Conservation (phyloP, 2,797 vertebrate species). For the Antrozous pallidus region DNA sequence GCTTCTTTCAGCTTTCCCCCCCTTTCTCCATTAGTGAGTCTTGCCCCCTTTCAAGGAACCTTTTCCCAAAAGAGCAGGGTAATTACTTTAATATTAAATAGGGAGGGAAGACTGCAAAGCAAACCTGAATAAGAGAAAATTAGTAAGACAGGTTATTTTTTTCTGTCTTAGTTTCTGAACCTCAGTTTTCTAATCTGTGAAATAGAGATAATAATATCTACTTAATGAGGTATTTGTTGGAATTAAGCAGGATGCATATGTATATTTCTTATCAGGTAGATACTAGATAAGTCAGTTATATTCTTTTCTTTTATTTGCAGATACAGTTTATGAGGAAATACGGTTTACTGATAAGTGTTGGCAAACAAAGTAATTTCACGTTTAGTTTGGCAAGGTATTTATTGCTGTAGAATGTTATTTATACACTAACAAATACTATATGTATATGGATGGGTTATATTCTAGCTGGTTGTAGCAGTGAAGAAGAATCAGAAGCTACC, state of each 20-base stretch:
- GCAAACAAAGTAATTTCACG: constrained; percentile 1
- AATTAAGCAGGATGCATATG: neutral
- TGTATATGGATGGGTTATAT: neutral
- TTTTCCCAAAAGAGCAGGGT: neutral
- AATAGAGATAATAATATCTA: neutral
- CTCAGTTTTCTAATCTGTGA: neutral
- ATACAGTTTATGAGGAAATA: constrained; percentile 8
- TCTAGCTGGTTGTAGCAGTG: neutral
- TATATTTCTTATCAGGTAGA: neutral
- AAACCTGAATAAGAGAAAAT: neutral
- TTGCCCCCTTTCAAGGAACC: neutral
- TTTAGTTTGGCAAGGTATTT: neutral
- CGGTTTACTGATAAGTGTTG: neutral
- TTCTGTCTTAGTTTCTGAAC: constrained; percentile 16
- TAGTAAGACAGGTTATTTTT: neutral
- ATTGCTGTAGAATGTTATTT: neutral
- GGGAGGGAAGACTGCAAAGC: neutral
- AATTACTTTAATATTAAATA: neutral
- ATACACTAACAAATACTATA: neutral
- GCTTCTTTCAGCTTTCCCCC: neutral
- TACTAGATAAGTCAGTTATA: neutral
- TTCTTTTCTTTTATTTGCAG: neutral
- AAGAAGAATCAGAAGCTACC: neutral
- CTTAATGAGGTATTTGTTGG: neutral
- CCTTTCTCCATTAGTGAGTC: neutral